Conservation (phyloP, 2,888 invertebrate genomes). For the Drosophila hamatofila region DNA sequence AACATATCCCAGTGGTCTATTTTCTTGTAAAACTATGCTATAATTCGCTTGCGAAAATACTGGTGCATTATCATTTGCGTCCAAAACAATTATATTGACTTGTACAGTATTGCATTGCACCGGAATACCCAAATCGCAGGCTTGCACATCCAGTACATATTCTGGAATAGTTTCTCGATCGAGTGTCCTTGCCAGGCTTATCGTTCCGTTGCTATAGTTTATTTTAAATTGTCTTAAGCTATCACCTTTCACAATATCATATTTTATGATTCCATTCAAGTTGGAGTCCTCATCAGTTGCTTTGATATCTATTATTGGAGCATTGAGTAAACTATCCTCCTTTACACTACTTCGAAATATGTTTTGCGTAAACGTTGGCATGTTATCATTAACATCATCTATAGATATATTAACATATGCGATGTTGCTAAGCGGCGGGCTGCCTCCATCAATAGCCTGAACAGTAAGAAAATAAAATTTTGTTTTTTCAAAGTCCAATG, state of each 20-base stretch:
- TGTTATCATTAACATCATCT: conserved; percentile 94
- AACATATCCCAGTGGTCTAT: conserved; percentile 92
- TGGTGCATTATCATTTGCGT: conserved; percentile 97
- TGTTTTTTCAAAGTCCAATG: conserved; percentile 94
- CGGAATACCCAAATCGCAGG: conserved; percentile 93
- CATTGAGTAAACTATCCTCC: conserved; percentile 91
- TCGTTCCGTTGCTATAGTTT: conserved; percentile 91
- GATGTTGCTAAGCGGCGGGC: conserved; percentile 94
- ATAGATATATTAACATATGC: conserved; percentile 94
- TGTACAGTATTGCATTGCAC: conserved; percentile 90
- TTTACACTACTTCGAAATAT: conserved; percentile 91
- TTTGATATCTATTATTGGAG: conserved; percentile 90
- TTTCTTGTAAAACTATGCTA: conserved; percentile 94
- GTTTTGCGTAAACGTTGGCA: conserved; percentile 91
- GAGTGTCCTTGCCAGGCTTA: conserved; percentile 90
- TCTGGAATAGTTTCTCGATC: conserved; percentile 93
- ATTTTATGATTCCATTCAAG: conserved; percentile 92
- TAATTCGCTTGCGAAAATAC: conserved; percentile 92
- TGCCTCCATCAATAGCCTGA: conserved; percentile 95
- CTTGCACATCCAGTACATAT: conserved; percentile 92
- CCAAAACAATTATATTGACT: conserved; percentile 92
- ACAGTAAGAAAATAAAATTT: conserved; percentile 94
- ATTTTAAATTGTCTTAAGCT: conserved; percentile 91
- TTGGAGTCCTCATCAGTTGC: conserved; percentile 95
- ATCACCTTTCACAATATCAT: conserved; percentile 92